These are phyloP conservation scores for Aethes cnicana DNA, from an alignment of 2,888 invertebrate species.

Conservation along the genomic window DNA sequence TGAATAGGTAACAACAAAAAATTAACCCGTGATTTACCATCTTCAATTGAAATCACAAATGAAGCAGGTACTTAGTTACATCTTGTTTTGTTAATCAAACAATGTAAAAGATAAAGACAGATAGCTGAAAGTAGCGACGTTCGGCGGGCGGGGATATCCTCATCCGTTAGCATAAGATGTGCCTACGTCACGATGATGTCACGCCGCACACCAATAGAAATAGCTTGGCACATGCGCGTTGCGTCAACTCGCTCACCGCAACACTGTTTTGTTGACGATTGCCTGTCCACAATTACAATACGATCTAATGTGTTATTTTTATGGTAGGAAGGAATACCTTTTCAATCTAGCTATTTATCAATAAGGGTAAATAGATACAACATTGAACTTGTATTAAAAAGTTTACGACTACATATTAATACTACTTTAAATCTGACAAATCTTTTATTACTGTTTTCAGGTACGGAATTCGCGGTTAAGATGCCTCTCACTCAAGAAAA, in stretches of 20 bases:
- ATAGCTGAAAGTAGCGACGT: constrained; percentile 27
- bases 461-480: constrained; percentile 67
- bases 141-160: constrained; percentile 69
- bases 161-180: constrained; percentile 61
- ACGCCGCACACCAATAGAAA: constrained; percentile 71
- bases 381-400: no score
- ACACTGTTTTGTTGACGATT: constrained; percentile 48
- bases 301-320: constrained; percentile 5
- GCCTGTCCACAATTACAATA: constrained; percentile 40
- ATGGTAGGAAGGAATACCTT: neutral
- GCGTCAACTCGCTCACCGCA: constrained; percentile 64
- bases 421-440: neutral
- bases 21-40: neutral
- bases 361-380: no score
- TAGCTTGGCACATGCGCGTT: constrained; percentile 74
- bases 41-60: constrained; percentile 8
- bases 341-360: no score
- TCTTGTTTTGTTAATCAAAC: constrained; percentile 22
- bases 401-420: no score
- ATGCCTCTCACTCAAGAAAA: constrained; percentile 79
- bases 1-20: neutral
- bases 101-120: constrained; percentile 29
- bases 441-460: constrained; percentile 53
- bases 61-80: constrained; percentile 1
- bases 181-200: constrained; percentile 78